Base-by-base conservation (phyloP, 2,888 invertebrate species). In the Amblyjoppa fuscipennis region DNA sequence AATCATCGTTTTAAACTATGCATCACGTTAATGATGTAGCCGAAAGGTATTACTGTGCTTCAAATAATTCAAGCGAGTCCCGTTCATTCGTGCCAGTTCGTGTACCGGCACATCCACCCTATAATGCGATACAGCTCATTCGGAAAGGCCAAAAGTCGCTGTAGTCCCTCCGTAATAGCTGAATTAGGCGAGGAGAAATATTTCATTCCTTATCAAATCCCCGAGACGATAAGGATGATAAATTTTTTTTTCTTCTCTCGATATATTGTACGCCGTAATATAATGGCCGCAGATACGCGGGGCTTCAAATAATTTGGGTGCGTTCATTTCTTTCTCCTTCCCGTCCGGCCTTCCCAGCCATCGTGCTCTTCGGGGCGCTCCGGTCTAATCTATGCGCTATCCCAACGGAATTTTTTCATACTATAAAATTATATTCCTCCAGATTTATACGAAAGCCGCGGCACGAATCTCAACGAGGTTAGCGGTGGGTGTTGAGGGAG, bases 391-490 rank as follows among this genome's bases (percentile, higher is more conserved):
- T 87, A 76, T 88, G 89, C 81, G 76, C 71, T 70, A 82, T 81
- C 68, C 83, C 84, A 85, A 86, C 81, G 88, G 88, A 88, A 89
- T 90, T 91, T 91, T 71, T 92, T 91, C 89, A 89, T 92, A 89
- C 90, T 89, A 90, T 90, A 89, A 91, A 91, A 92, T 92, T 89
- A 92, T 90, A 90, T 88, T 90, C 88, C 88, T 82, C 79, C 85
- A 89, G 90, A 92, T 91, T 91, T 92, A 90, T 91, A 88, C 87
- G 88, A 83, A 87, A 89, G 86, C 74, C 88, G 88, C 85, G 90
- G 88, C 85, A 86, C 88, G 89, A 92, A 92, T 92, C 88, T 89
- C 90, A 89, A 88, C 88, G 88, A 90, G 88, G 76, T 66, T 76
- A 82, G 59, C 38, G 73, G 45, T 31, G 41, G 78, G 61, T 64